Evolutionary conservation across 2,888 invertebrate genomes (phyloP).

Genomic region (Cosmia trapezina): DNA sequence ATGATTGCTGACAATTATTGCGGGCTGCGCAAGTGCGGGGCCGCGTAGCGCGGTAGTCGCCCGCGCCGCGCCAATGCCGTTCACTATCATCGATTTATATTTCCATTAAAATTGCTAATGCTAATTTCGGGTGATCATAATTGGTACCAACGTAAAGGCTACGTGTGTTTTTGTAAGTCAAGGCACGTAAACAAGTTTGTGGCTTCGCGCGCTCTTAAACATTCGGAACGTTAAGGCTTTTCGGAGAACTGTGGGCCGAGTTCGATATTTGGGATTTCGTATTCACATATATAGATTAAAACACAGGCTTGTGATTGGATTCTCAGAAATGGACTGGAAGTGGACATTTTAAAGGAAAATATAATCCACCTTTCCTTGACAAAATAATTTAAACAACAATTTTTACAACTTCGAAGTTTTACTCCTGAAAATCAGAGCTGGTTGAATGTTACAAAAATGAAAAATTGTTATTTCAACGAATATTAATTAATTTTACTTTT

Average conservation of each 20-base stretch:
- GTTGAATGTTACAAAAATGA: background rate
- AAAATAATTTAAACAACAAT: background rate
- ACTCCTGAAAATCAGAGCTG: slow-evolving; percentile 5
- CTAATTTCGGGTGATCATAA: slow-evolving; percentile 49
- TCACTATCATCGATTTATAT: slow-evolving; percentile 64
- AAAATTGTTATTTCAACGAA: background rate
- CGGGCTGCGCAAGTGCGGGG: slow-evolving; percentile 44
- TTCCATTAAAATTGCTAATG: slow-evolving; percentile 56
- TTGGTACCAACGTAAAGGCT: slow-evolving; percentile 39
- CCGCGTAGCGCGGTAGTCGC: slow-evolving; percentile 72
- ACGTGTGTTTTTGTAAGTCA: slow-evolving; percentile 46
- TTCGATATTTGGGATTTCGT: slow-evolving; percentile 23
- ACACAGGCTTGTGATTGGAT: slow-evolving; percentile 15
- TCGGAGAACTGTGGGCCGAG: slow-evolving; percentile 31
- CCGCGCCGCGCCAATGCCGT: slow-evolving; percentile 45
- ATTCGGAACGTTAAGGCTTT: slow-evolving; percentile 28
- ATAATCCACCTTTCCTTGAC: background rate
- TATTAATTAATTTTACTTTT: slow-evolving; percentile 11
- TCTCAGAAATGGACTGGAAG: background rate
- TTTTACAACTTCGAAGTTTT: background rate
- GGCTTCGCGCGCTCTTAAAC: slow-evolving; percentile 10
- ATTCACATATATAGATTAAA: slow-evolving; percentile 11
- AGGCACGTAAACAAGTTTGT: slow-evolving; percentile 44
- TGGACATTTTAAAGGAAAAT: background rate
- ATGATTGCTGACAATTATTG: slow-evolving; percentile 80